A percentile compares a stretch with the other conserved stretches of the same genome.
phyloP scores from a whole-genome alignment of 2,888 invertebrate species.

The Liodrosophila aerea region DNA sequence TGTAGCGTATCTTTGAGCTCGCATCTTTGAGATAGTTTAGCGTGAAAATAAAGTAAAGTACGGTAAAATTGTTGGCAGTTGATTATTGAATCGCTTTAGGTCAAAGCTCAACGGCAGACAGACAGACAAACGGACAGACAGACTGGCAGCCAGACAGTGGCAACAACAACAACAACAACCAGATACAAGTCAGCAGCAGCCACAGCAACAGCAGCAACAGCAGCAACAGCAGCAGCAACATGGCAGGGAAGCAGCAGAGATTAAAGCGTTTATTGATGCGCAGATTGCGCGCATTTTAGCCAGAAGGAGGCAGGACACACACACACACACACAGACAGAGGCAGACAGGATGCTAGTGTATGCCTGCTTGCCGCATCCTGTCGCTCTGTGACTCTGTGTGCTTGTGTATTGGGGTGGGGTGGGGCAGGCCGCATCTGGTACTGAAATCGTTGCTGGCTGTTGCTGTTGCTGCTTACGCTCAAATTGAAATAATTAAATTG shows the following conservation, averaged over 20 bases:
- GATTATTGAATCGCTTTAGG: constrained; percentile 78
- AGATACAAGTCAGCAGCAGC: constrained; percentile 44
- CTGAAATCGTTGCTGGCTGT: constrained; percentile 66
- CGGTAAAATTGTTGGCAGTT: constrained; percentile 78
- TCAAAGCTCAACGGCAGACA: constrained; percentile 75
- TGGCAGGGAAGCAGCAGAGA: constrained; percentile 76
- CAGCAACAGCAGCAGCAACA: constrained; percentile 52
- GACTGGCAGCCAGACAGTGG: constrained; percentile 22
- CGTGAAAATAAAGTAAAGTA: constrained; percentile 78
- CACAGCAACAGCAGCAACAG: constrained; percentile 42
- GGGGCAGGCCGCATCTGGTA: constrained; percentile 56
- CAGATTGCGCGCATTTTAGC: constrained; percentile 78
- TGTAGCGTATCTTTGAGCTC: constrained; percentile 76
- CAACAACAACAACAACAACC: constrained; percentile 28
- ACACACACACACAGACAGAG: constrained; percentile 16
- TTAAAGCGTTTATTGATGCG: constrained; percentile 77
- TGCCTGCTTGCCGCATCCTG: constrained; percentile 26
- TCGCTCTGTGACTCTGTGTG: constrained; percentile 18
- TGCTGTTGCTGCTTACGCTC: constrained; percentile 71
- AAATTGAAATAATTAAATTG: constrained; percentile 78
- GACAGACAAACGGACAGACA: constrained; percentile 16
- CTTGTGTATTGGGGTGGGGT: constrained; percentile 25
- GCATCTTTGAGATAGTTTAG: constrained; percentile 78
- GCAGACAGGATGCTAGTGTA: constrained; percentile 53
- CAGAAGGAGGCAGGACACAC: constrained; percentile 39